Base-by-base conservation (phyloP, 2,113 vertebrate species). In the Carassius gibelio region DNA sequence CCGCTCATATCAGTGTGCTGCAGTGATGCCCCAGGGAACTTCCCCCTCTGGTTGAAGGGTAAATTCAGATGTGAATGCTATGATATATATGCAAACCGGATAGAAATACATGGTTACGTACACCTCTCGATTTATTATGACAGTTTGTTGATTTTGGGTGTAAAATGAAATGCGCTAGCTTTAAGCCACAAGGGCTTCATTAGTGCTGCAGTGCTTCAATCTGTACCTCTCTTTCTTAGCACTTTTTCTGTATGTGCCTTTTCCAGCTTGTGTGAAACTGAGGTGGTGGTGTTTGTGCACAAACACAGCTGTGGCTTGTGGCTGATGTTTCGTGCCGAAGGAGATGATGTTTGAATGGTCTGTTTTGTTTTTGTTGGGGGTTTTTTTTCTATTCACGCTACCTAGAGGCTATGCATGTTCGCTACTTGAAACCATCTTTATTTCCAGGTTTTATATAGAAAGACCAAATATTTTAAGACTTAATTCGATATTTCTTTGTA, bases 91-190 rank as follows among this genome's bases (percentile, higher is more conserved):
- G 9, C 42, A 81, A 11, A 81, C 38, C 4, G 19, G 57, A 45
- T 80, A 80, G 62, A 80, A 80, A 23, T 80, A 62, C 34, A 13
- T 19, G 3, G 30, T 62, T 13, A 23, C 1, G 9, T 11, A 19
- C 57, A n/a, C 57, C 11, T 80, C 77, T 42, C 26, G 36, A 64
- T 64, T 62, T 64, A 45, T 62, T 80, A 80, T 62, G 77, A 36
- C 13, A 64, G 48, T 76, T 76, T 55, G 76, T 42, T 19, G 55
- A 59, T 79, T 79, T 79, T 21, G 62, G 52, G 15, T 68, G 62
- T 68, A 19, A 68, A 68, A 69, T 61, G 30, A 75, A 81, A 81
- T 68, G 66, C 3, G 59, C 34, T 80, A 75, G 83, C 78, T 71
- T 71, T 85, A 72, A 69, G 61, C 59, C 13, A 68, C 21, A 4